These are phyloP conservation scores for Chaetura pelagica DNA, from an alignment of 2,113 vertebrate genomes.

Conservation along the genomic window DNA sequence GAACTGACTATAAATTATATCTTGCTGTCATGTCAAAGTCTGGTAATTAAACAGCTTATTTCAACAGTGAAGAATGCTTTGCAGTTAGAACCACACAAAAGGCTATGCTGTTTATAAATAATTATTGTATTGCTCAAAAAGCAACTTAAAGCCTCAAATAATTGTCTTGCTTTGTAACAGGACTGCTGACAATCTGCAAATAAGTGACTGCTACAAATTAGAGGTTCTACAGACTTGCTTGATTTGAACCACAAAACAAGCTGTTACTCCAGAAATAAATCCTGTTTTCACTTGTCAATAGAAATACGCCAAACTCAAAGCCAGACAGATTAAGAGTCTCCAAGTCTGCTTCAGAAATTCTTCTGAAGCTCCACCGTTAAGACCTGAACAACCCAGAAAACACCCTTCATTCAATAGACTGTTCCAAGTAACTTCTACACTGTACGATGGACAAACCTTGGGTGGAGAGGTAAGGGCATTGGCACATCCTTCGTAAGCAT, in stretches of 20 bases:
- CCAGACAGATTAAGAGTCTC: not conserved
- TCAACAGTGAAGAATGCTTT: not conserved
- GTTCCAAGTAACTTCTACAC: not conserved
- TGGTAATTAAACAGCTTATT: not conserved
- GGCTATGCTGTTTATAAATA: not conserved
- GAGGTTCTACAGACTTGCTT: not conserved
- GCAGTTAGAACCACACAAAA: not conserved
- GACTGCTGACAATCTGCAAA: not conserved
- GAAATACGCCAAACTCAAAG: not conserved
- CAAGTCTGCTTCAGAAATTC: not conserved
- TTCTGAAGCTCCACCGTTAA: not conserved
- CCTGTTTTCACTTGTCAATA: not conserved
- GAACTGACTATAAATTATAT: not conserved
- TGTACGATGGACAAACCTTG: slow-evolving; percentile 82
- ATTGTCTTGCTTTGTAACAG: not conserved
- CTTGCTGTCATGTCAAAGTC: not conserved
- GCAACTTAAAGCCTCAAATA: not conserved
- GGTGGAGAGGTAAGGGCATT: slow-evolving; percentile 95
- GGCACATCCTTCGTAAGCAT: slow-evolving; percentile 96
- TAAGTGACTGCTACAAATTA: not conserved
- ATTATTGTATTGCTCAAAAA: not conserved
- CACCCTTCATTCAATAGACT: not conserved
- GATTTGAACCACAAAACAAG: not conserved
- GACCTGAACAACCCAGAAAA: not conserved
- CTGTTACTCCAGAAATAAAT: not conserved